Conservation (phyloP, 2,888 invertebrate species). For the Limenitis camilla region DNA sequence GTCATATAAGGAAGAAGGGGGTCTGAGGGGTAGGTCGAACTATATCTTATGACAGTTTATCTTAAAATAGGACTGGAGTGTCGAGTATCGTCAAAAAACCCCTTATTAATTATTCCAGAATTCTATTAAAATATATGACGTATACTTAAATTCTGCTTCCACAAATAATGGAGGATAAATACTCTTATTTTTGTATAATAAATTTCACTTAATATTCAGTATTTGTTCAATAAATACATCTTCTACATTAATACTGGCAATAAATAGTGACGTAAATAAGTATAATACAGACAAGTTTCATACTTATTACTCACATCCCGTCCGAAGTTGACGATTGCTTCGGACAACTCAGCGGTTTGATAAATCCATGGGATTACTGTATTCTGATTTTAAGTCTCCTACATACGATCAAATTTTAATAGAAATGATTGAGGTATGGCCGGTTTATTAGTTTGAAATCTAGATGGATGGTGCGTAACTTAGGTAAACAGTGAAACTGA, state of each 20-base stretch:
- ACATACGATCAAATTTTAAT: slow-evolving; percentile 15
- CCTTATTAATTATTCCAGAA: neutral
- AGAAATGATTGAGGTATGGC: no score
- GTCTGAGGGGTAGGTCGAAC: no score
- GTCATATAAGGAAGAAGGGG: no score
- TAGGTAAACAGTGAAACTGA: no score
- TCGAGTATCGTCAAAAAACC: no score
- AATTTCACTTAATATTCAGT: slow-evolving; percentile 6
- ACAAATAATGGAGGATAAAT: neutral
- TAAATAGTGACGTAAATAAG: slow-evolving; percentile 16
- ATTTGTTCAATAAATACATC: slow-evolving; percentile 17
- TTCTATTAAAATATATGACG: neutral
- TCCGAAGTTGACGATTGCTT: slow-evolving; percentile 43
- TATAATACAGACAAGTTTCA: slow-evolving; percentile 22
- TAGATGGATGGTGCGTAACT: no score
- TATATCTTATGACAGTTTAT: no score
- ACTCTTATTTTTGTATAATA: slow-evolving; percentile 6
- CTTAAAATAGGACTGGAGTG: no score
- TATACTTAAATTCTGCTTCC: neutral
- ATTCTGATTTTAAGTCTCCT: slow-evolving; percentile 32
- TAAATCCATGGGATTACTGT: slow-evolving; percentile 61
- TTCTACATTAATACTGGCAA: slow-evolving; percentile 9
- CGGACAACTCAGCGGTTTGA: slow-evolving; percentile 51
- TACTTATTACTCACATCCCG: slow-evolving; percentile 42
- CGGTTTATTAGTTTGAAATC: no score